Percentiles rank a stretch among this genome's conserved stretches.
Evolutionary conservation across 2,797 vertebrate genomes (phyloP).

Genomic region (Rhabdomys pumilio): DNA sequence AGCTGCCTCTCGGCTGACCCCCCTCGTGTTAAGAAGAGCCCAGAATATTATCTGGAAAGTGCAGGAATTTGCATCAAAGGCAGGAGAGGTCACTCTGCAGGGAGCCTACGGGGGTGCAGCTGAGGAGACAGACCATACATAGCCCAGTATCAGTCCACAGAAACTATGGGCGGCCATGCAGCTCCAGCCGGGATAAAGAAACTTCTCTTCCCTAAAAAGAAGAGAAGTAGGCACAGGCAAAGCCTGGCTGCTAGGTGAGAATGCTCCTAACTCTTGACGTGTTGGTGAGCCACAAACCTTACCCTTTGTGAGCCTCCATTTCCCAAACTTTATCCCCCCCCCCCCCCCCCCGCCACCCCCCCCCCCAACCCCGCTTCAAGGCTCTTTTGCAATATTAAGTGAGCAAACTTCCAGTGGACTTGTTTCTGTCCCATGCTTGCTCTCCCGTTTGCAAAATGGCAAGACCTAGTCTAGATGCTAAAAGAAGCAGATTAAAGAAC

Average conservation of each 20-base stretch:
- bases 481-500: background rate
- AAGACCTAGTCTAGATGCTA: background rate
- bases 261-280: background rate
- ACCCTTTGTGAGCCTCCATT: background rate
- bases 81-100: slow-evolving; percentile 49
- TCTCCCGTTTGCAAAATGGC: background rate
- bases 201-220: background rate
- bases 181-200: background rate
- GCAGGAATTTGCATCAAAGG: slow-evolving; percentile 79
- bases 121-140: background rate
- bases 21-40: slow-evolving; percentile 80
- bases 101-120: background rate
- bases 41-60: slow-evolving; percentile 75
- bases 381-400: background rate
- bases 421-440: background rate
- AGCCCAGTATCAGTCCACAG: background rate
- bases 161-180: background rate
- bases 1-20: slow-evolving; percentile 84
- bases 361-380: background rate
- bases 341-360: background rate
- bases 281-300: background rate
- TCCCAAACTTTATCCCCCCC: background rate
- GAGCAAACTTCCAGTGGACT: background rate
- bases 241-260: background rate
- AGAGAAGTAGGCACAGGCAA: background rate